Evolutionary conservation across 2,797 vertebrate genomes (phyloP).

Genomic region (Dipus sagitta): DNA sequence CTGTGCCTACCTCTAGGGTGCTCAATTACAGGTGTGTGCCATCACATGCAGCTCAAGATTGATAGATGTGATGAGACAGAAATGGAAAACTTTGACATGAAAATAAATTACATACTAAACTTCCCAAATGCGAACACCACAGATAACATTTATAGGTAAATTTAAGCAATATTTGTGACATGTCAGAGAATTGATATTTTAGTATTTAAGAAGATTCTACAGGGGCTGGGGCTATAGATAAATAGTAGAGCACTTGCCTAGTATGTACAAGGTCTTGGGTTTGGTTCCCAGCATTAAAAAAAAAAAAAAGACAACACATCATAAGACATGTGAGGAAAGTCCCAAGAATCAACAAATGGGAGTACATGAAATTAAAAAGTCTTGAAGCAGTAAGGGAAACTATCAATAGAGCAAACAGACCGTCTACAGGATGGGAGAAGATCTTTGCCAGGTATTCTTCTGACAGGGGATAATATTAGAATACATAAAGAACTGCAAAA

Average conservation of each 20-base stretch:
- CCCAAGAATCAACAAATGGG: too few relatives aligned
- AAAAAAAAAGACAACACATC: slow-evolving; percentile 18
- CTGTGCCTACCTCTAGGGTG: background rate
- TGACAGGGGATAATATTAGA: too few relatives aligned
- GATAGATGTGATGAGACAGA: slow-evolving; percentile 1
- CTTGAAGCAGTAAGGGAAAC: too few relatives aligned
- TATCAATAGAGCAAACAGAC: too few relatives aligned
- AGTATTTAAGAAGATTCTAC: background rate
- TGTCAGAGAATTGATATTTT: background rate
- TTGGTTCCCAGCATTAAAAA: background rate
- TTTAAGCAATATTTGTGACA: slow-evolving; percentile 8
- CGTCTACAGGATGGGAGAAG: too few relatives aligned
- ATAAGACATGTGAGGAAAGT: background rate
- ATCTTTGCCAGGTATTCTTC: too few relatives aligned
- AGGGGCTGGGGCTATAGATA: background rate
- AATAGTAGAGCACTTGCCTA: background rate
- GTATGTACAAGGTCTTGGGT: background rate
- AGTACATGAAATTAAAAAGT: too few relatives aligned
- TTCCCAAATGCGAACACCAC: background rate
- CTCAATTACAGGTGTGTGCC: background rate
- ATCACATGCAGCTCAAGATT: background rate
- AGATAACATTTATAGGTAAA: slow-evolving; percentile 21
- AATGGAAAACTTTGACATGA: background rate
- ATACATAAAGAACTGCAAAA: too few relatives aligned
- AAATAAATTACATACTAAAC: slow-evolving; percentile 8